Percentiles rank a stretch among this genome's conserved stretches.
These are phyloP conservation scores for Nannoperca australis DNA, from an alignment of 2,797 vertebrate genomes.

Conservation along the genomic window DNA sequence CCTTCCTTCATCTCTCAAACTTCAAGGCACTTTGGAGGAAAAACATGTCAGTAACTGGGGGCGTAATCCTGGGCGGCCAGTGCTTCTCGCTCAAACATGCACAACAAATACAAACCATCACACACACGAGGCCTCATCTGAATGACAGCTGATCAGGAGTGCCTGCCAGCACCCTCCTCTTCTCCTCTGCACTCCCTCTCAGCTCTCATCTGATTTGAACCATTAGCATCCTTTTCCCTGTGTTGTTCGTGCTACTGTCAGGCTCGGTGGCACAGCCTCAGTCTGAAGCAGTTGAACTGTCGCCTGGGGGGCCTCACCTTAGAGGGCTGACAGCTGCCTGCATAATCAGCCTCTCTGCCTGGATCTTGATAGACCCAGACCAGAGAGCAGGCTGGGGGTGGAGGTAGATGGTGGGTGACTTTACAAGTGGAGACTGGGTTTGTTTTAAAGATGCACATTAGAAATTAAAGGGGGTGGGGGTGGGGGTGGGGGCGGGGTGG, in stretches of 20 bases:
- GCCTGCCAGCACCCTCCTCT: slow-evolving; percentile 69
- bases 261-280: slow-evolving; percentile 78
- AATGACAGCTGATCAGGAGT: slow-evolving; percentile 83
- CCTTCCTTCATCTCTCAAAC: slow-evolving; percentile 79
- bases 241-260: slow-evolving; percentile 77
- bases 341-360: slow-evolving; percentile 79
- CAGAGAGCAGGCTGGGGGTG: slow-evolving; percentile 50
- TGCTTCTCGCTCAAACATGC: slow-evolving; percentile 69
- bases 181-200: slow-evolving; percentile 55
- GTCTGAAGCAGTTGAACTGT: slow-evolving; percentile 85
- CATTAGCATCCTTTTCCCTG: slow-evolving; percentile 83
- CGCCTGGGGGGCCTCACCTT: slow-evolving; percentile 85
- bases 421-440: slow-evolving; percentile 45
- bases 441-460: slow-evolving; percentile 58
- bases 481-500: neutral
- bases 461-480: slow-evolving; percentile 29
- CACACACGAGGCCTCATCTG: slow-evolving; percentile 63
- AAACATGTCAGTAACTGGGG: slow-evolving; percentile 83
- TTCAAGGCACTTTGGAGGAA: slow-evolving; percentile 81
- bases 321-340: slow-evolving; percentile 86
- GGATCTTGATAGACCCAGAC: slow-evolving; percentile 64
- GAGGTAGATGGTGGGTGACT: slow-evolving; percentile 45
- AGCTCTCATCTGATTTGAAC: slow-evolving; percentile 82
- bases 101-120: slow-evolving; percentile 73
- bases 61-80: slow-evolving; percentile 83